Base-by-base conservation (phyloP, 2,888 invertebrate genomes). In the Alitta virens region DNA sequence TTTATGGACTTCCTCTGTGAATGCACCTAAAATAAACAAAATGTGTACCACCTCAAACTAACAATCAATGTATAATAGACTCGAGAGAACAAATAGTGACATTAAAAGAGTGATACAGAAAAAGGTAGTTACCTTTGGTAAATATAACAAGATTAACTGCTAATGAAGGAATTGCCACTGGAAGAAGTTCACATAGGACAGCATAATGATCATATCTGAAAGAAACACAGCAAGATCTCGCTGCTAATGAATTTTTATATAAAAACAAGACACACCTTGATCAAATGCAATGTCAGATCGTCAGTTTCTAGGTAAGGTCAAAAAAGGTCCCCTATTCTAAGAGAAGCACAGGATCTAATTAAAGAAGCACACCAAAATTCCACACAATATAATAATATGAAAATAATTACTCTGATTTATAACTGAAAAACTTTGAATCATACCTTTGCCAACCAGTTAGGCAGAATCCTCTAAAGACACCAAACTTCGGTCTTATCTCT, bases 361-460 rank as follows among this genome's bases (percentile, higher is more conserved):
- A n/a, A n/a, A n/a, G n/a, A n/a, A n/a, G n/a, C n/a, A n/a, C n/a
- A n/a, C n/a, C n/a, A n/a, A n/a, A n/a, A n/a, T n/a, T n/a, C n/a
- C n/a, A n/a, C n/a, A n/a, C n/a, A n/a, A n/a, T n/a, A n/a, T n/a
- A n/a, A n/a, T n/a, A n/a, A n/a, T n/a, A n/a, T n/a, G n/a, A n/a
- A n/a, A n/a, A n/a, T n/a, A n/a, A n/a, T n/a, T n/a, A n/a, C n/a
- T n/a, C n/a, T n/a, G n/a, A n/a, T n/a, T n/a, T n/a, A n/a, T n/a
- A n/a, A n/a, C n/a, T n/a, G n/a, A n/a, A n/a, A n/a, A n/a, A n/a
- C n/a, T n/a, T n/a, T 5, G 1, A 14, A 14, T 51, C 14, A n/a
- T 18, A 83, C 81, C 84, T 75, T 67, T 83, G 82, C 84, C 84
- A 84, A 23, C 84, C 84, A 42, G 84, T 84, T 24, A 84, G 56